phyloP scores from a whole-genome alignment of 1,140 invertebrate genomes.

The Whitmania pigra region DNA sequence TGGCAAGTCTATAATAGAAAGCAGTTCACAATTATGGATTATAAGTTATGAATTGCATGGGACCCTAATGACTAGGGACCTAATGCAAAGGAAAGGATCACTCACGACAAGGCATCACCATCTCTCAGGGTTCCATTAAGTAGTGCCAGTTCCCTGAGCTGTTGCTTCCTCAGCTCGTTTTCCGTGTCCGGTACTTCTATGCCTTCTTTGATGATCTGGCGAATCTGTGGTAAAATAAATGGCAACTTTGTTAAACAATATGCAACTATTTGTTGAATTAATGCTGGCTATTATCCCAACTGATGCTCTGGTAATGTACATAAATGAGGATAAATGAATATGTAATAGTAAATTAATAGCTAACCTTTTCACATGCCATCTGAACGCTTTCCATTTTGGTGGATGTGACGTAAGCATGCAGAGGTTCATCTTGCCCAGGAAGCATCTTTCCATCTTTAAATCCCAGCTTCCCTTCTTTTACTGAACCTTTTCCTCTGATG shows the following conservation, averaged over 20 bases:
- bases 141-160: conserved; percentile 86
- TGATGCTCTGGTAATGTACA: no score
- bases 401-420: conserved; percentile 97
- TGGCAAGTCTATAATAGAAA: not conserved
- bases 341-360: conserved; percentile 16
- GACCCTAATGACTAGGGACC: no score
- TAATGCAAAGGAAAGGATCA: not conserved
- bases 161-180: conserved; percentile 91
- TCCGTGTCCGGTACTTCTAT: conserved; percentile 98
- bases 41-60: not conserved
- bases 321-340: no score
- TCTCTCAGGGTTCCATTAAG: conserved; percentile 94
- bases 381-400: conserved; percentile 91
- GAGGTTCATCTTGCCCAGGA: conserved; percentile 95
- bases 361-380: conserved; percentile 87
- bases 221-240: conserved; percentile 56
- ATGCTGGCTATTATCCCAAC: no score
- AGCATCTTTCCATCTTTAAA: conserved; percentile 93
- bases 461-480: conserved; percentile 97
- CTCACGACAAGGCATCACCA: conserved; percentile 63
- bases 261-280: no score
- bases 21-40: not conserved
- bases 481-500: conserved; percentile 95
- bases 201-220: conserved; percentile 72
- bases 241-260: no score